Base-by-base conservation (phyloP, 2,888 invertebrate genomes). In the Muschampia plurimacula region DNA sequence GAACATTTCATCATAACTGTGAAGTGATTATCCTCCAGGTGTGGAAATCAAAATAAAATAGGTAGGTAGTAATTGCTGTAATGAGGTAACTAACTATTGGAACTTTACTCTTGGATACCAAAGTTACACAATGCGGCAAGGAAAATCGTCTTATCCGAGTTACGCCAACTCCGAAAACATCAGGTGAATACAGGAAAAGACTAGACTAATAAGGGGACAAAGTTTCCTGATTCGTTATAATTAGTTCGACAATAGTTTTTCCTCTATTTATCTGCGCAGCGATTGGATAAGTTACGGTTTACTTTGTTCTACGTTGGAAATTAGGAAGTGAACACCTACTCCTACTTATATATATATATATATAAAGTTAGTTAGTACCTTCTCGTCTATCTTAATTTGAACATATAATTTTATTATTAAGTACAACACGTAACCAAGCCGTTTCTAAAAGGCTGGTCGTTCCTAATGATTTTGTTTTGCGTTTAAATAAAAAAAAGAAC, bases 141-240 rank as follows among this genome's bases (percentile, higher is more conserved):
- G 52, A 15, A 15, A 55, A 55, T 22, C 55, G 22, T 55, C 55
- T 55, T 22, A 55, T 22, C 15, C 55, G 3, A 55, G 22, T 55
- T 55, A 10, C 22, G 22, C 52, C 2, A 28, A 55, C 55, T 55
- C 55, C 55, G 22, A 55, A 55, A 22, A 55, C 55, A 55, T 55
- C 55, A 55, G 55, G 22, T 55, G 55, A 55, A 55, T 55, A 28
- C 55, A 55, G 55, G 55, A 55, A 55, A 55, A 22, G 55, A 22
- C 55, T 55, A 55, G 55, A 22, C 55, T 55, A 55, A 55, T 55
- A 55, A 15, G 22, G 15, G 15, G 22, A 55, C 55, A 55, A 55
- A 55, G 55, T 55, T 44, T 55, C 55, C 55, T 55, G 55, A 55
- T 55, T 55, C 55, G 55, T 55, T 55, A 55, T 55, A 55, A 55